Percentiles rank a stretch among this genome's conserved stretches.
phyloP scores from a whole-genome alignment of 2,888 invertebrate genomes.

The Rhamnusium bicolor region DNA sequence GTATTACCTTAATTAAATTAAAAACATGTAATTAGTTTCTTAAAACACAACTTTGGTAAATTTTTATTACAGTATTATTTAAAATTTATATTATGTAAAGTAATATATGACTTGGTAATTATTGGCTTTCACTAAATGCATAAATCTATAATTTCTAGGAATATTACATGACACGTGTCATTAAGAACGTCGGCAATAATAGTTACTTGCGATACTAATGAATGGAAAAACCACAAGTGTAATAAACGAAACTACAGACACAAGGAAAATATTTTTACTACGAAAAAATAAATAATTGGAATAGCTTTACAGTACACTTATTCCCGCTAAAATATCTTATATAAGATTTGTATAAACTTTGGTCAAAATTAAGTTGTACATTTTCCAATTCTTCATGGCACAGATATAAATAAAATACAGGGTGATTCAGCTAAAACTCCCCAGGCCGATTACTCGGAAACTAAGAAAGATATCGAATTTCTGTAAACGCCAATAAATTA shows the following conservation, averaged over 20 bases:
- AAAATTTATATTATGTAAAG: too few relatives aligned
- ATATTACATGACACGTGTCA: neutral
- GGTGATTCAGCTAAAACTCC: too few relatives aligned
- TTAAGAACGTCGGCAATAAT: neutral
- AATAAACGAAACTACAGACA: neutral
- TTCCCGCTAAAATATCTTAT: neutral
- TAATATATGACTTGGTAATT: too few relatives aligned
- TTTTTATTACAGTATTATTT: too few relatives aligned
- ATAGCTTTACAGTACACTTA: neutral
- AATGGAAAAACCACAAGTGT: neutral
- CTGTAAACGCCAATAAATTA: too few relatives aligned
- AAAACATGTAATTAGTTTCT: too few relatives aligned
- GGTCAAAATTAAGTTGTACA: neutral
- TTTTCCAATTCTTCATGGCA: neutral
- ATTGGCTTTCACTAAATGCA: too few relatives aligned
- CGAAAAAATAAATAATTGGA: neutral
- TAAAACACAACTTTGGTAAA: too few relatives aligned
- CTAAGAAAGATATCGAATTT: too few relatives aligned
- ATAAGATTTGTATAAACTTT: neutral
- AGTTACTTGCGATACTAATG: neutral
- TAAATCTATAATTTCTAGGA: neutral
- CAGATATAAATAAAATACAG: neutral
- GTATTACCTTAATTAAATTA: too few relatives aligned
- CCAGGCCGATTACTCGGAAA: too few relatives aligned
- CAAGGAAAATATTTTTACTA: neutral